Evolutionary conservation across 1,140 invertebrate genomes (phyloP).

Genomic region (Pseudomyrmex pallidus): DNA sequence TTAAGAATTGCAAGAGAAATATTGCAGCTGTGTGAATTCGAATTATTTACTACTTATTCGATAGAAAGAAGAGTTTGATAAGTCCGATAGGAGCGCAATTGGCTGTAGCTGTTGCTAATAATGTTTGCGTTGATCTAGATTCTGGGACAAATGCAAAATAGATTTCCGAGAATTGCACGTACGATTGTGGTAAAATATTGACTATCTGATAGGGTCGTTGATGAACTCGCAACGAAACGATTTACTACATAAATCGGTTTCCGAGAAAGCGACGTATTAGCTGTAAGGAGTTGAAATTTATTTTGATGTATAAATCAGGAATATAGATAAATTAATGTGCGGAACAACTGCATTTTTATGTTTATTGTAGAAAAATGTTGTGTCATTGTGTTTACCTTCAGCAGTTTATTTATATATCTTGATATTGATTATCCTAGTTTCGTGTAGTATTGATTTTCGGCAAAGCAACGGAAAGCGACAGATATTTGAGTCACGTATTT

Average conservation of each 20-base stretch:
- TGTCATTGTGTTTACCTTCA: no score
- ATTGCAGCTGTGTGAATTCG: not conserved
- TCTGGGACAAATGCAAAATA: slow-evolving; percentile 44
- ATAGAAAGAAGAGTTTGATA: slow-evolving; percentile 1
- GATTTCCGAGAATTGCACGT: slow-evolving; percentile 32
- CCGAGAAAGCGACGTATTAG: slow-evolving; percentile 26
- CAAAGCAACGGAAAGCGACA: not conserved
- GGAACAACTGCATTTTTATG: not conserved
- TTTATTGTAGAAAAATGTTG: not conserved
- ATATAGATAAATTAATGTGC: slow-evolving; percentile 5
- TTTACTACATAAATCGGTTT: slow-evolving; percentile 48
- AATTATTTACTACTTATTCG: not conserved
- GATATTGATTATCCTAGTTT: slow-evolving; percentile 28
- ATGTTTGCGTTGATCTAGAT: slow-evolving; percentile 46
- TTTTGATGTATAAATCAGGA: slow-evolving; percentile 1
- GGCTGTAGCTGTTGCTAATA: not conserved
- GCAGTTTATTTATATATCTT: not conserved
- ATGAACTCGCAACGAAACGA: slow-evolving; percentile 8
- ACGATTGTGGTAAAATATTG: slow-evolving; percentile 29
- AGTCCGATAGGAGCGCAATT: not conserved
- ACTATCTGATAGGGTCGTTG: slow-evolving; percentile 42
- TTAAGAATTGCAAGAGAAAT: not conserved
- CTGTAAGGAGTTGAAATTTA: slow-evolving; percentile 4
- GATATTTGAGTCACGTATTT: not conserved
- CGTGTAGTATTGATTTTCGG: not conserved